Conservation (phyloP, 2,888 invertebrate species). For the Nomada lathburiana region DNA sequence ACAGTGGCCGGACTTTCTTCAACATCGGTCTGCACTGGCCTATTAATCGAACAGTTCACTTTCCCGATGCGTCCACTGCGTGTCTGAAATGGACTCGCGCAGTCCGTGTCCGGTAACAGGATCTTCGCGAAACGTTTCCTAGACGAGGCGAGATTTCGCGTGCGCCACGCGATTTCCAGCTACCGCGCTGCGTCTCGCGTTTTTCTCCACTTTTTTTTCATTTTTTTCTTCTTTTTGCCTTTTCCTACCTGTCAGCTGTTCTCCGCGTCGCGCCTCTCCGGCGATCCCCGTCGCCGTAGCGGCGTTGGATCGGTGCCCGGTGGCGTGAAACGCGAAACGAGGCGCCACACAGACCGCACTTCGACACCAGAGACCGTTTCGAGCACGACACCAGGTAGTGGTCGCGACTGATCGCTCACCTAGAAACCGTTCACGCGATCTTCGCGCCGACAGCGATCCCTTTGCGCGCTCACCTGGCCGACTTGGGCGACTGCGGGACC, state of each 20-base stretch:
- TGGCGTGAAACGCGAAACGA: conserved; percentile 69
- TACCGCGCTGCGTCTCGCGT: conserved; percentile 15
- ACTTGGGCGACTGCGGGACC: conserved; percentile 16
- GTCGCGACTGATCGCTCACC: conserved; percentile 75
- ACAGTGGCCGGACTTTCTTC: conserved; percentile 41
- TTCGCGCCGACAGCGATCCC: conserved; percentile 67
- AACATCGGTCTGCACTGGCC: conserved; percentile 9
- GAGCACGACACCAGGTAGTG: conserved; percentile 79
- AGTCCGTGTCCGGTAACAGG: conserved; percentile 72
- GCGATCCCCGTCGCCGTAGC: conserved; percentile 5
- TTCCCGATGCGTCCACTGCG: conserved; percentile 63
- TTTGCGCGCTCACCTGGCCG: conserved; percentile 68
- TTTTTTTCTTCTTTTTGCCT: neutral
- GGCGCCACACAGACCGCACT: conserved; percentile 75
- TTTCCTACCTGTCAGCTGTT: conserved; percentile 23
- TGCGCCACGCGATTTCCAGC: conserved; percentile 66
- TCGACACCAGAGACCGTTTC: conserved; percentile 72
- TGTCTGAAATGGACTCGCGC: conserved; percentile 22
- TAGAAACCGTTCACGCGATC: conserved; percentile 80
- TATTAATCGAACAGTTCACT: conserved; percentile 74
- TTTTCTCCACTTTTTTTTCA: too few species aligned
- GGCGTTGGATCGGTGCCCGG: conserved; percentile 33
- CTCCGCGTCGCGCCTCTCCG: conserved; percentile 26
- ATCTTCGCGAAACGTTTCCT: conserved; percentile 73
- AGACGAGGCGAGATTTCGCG: conserved; percentile 69